Conservation (phyloP, 2,113 vertebrate species). For the Astur gentilis region DNA sequence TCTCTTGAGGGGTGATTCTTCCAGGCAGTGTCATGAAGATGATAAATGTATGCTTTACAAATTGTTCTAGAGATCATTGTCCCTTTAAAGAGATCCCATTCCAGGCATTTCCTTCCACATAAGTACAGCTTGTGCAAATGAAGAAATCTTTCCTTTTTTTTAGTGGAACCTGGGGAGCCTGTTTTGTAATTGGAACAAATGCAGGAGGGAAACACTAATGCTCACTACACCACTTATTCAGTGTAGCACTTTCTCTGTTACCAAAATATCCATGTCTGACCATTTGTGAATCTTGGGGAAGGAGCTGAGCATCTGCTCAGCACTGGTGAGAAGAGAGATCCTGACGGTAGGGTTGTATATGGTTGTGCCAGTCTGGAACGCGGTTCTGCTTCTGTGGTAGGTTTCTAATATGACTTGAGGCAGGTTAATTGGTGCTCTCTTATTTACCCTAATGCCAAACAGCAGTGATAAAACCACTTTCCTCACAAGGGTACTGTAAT, state of each 20-base stretch:
- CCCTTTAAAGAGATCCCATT: neutral
- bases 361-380: fast-evolving
- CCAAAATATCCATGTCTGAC: neutral
- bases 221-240: neutral
- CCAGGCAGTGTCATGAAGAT: neutral
- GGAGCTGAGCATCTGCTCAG: neutral
- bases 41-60: neutral
- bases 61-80: neutral
- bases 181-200: neutral
- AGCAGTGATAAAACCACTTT: neutral
- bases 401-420: neutral
- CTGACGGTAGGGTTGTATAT: neutral
- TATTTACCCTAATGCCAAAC: neutral
- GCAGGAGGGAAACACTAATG: neutral
- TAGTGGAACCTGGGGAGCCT: neutral
- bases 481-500: neutral
- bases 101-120: neutral
- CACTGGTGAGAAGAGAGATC: neutral
- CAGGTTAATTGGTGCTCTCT: neutral
- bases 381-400: neutral
- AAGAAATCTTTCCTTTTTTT: neutral
- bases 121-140: neutral
- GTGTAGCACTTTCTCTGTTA: neutral
- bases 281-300: neutral
- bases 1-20: neutral